Evolutionary conservation across 2,888 invertebrate species (phyloP).

Genomic region (Nephrotoma flavescens): DNA sequence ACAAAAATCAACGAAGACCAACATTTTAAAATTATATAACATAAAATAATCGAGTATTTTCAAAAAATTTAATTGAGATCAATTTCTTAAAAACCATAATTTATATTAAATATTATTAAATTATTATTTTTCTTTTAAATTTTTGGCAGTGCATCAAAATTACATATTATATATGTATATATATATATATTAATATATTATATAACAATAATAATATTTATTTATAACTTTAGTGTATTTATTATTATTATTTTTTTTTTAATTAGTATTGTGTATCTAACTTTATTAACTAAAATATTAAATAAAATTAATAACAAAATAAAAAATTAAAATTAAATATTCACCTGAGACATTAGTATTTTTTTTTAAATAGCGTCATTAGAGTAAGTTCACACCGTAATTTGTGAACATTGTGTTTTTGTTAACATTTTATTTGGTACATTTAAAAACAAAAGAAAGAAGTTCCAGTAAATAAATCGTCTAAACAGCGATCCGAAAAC

Average conservation of each 20-base stretch:
- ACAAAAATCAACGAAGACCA: not conserved
- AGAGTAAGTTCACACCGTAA: not conserved
- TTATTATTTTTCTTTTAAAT: not conserved
- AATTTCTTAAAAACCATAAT: not conserved
- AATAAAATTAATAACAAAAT: not conserved
- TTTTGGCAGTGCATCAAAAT: slow-evolving; percentile 2
- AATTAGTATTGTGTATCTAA: not conserved
- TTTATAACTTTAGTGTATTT: not conserved
- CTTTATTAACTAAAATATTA: not conserved
- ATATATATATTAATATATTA: not conserved
- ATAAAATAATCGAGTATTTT: not conserved
- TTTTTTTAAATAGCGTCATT: not conserved
- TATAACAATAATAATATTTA: not conserved
- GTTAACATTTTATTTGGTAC: not conserved
- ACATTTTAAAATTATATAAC: not conserved
- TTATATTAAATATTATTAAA: not conserved
- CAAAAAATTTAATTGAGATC: not conserved
- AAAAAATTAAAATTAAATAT: not conserved
- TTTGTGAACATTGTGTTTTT: not conserved
- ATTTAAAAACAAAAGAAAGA: not conserved
- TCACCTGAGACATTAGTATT: not conserved
- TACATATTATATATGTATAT: not conserved
- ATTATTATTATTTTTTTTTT: not conserved
- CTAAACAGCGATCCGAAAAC: not conserved
- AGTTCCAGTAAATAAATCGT: not conserved